These are phyloP conservation scores for Corythucha ciliata DNA, from an alignment of 2,888 invertebrate species.

Conservation along the genomic window DNA sequence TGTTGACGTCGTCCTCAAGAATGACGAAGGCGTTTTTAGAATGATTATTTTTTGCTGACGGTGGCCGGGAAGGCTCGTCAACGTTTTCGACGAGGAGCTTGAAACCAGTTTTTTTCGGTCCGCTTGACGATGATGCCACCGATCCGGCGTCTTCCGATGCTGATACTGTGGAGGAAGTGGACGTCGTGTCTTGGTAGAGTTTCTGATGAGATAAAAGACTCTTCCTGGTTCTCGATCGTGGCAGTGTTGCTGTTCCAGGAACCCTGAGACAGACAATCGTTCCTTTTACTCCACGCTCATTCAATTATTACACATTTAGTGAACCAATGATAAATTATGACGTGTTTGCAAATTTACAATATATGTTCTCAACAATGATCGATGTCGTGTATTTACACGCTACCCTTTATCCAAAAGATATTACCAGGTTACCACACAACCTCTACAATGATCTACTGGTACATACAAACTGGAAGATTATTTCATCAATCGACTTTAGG, in stretches of 20 bases:
- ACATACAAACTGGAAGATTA: not conserved
- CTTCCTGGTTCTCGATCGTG: conserved; percentile 21
- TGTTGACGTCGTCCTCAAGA: conserved; percentile 31
- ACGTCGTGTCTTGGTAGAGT: not conserved
- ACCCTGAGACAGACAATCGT: conserved; percentile 15
- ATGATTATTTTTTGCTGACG: conserved; percentile 18
- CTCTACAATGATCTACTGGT: no score
- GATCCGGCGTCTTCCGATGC: not conserved
- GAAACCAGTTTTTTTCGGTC: no score
- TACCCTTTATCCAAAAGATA: no score
- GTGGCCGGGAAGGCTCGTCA: conserved; percentile 31
- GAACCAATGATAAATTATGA: not conserved
- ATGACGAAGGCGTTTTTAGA: conserved; percentile 30
- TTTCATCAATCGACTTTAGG: conserved; percentile 15
- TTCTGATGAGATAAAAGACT: conserved; percentile 4
- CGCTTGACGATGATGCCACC: not conserved
- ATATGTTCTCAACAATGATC: no score
- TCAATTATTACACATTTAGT: not conserved
- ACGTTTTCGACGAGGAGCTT: conserved; percentile 30
- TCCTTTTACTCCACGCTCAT: not conserved
- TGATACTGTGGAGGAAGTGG: no score
- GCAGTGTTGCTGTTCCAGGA: conserved; percentile 26
- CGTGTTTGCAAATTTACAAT: not conserved
- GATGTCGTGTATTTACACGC: no score
- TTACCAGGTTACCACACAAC: no score